These are phyloP conservation scores for Mixornis gularis DNA, from an alignment of 2,113 vertebrate genomes.

Conservation along the genomic window DNA sequence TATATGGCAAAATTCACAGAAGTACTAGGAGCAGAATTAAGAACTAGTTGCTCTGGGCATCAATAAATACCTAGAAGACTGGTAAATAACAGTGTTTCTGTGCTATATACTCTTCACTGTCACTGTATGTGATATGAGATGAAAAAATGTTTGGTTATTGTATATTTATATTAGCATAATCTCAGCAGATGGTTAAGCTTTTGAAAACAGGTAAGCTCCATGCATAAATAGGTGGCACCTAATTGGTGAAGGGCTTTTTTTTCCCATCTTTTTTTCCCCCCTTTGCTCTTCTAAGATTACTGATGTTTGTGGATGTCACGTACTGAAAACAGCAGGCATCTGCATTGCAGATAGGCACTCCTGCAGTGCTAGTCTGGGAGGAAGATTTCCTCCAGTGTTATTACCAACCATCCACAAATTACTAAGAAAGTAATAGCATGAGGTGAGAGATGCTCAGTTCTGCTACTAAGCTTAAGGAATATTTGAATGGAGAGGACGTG, in stretches of 20 bases:
- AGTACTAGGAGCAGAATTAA: neutral
- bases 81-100: neutral
- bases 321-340: constrained; percentile 37
- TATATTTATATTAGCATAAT: neutral
- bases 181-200: neutral
- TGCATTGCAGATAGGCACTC: constrained; percentile 53
- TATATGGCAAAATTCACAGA: neutral
- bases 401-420: constrained; percentile 29
- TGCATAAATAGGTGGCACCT: neutral
- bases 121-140: neutral
- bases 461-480: neutral
- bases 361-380: constrained; percentile 50
- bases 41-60: neutral
- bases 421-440: constrained; percentile 18
- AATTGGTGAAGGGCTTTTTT: neutral
- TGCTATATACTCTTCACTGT: neutral
- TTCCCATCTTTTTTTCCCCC: accelerated
- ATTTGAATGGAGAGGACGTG: neutral
- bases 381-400: constrained; percentile 37
- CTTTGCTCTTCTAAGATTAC: neutral
- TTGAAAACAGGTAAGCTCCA: neutral
- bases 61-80: neutral
- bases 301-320: constrained; percentile 9
- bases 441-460: neutral
- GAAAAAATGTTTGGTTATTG: neutral